Evolutionary conservation across 2,888 invertebrate genomes (phyloP).

Genomic region (Drosophila eohydei): DNA sequence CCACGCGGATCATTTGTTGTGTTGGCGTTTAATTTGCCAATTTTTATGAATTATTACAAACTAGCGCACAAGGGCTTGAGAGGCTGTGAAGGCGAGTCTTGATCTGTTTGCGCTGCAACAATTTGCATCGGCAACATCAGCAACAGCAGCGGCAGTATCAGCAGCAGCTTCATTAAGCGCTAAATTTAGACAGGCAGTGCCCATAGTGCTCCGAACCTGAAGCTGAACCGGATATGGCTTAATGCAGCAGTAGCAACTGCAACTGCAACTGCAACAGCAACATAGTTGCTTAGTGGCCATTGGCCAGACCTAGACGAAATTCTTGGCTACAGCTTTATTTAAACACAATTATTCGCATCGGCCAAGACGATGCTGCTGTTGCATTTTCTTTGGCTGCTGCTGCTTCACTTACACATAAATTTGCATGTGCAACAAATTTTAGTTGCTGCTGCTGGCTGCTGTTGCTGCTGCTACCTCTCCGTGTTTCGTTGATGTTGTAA

Average conservation of each 20-base stretch:
- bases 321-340: slow-evolving; percentile 73
- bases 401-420: slow-evolving; percentile 80
- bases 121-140: slow-evolving; percentile 57
- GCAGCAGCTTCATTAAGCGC: slow-evolving; percentile 76
- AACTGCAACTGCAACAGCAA: slow-evolving; percentile 29
- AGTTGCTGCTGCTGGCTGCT: slow-evolving; percentile 28
- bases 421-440: slow-evolving; percentile 82
- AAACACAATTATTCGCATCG: slow-evolving; percentile 78
- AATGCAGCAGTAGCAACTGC: slow-evolving; percentile 62
- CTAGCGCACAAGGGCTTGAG: slow-evolving; percentile 35
- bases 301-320: slow-evolving; percentile 49
- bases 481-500: slow-evolving; percentile 70
- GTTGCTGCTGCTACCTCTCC: slow-evolving; percentile 35
- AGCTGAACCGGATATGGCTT: slow-evolving; percentile 83
- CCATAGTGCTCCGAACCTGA: slow-evolving; percentile 67
- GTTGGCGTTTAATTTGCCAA: slow-evolving; percentile 81
- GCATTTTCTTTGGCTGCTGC: slow-evolving; percentile 38
- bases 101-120: slow-evolving; percentile 65
- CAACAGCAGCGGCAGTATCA: slow-evolving; percentile 15
- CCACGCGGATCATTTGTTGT: slow-evolving; percentile 72
- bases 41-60: slow-evolving; percentile 76
- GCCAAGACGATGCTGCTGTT: slow-evolving; percentile 32
- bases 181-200: slow-evolving; percentile 75
- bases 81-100: slow-evolving; percentile 30
- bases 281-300: slow-evolving; percentile 40